Conservation (phyloP, 1,140 invertebrate species). For the Drosophila murphyi region DNA sequence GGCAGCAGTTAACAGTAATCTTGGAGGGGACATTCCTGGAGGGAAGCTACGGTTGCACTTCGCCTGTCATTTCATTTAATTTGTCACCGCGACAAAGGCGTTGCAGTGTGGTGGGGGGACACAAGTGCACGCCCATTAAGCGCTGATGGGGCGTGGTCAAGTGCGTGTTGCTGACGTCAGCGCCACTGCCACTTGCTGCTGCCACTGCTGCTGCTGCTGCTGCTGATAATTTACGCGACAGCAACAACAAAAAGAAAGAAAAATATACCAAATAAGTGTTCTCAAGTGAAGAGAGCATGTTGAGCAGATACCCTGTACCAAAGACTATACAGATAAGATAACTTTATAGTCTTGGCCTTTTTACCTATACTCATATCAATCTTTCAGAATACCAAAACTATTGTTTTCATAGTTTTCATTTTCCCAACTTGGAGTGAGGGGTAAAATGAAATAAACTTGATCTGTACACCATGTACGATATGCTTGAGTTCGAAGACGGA, state of each 20-base stretch:
- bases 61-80: conserved; percentile 59
- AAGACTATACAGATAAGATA: no score
- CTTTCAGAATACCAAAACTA: no score
- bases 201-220: conserved; percentile 2
- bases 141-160: conserved; percentile 49
- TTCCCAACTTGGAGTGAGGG: no score
- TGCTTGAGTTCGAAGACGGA: no score
- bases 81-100: conserved; percentile 51
- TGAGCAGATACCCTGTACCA: background rate
- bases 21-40: background rate
- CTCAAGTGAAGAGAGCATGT: background rate
- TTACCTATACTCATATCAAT: no score
- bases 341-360: no score
- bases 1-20: conserved; percentile 9
- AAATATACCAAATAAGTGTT: background rate
- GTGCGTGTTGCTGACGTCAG: conserved; percentile 58
- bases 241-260: background rate
- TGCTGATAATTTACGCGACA: conserved; percentile 30
- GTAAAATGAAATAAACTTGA: no score
- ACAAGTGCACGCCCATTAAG: conserved; percentile 31
- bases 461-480: no score
- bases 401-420: no score
- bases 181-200: conserved; percentile 15
- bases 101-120: background rate
- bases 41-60: conserved; percentile 5